Conservation (phyloP, 1,140 invertebrate species). For the Euglossa dilemma region DNA sequence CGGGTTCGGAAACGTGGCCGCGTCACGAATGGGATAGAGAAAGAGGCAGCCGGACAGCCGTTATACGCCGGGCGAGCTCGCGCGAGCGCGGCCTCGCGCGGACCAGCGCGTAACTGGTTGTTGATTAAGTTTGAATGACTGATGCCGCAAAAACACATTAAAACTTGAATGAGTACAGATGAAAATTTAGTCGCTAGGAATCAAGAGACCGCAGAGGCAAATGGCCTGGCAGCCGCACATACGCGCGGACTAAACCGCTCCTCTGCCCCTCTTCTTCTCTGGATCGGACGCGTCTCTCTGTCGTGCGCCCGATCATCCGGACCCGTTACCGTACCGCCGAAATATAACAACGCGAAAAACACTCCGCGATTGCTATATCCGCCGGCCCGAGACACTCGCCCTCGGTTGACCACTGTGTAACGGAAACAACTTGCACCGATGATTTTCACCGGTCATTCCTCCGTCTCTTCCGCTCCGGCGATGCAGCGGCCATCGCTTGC, state of each 20-base stretch:
- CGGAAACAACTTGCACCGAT: slow-evolving; percentile 70
- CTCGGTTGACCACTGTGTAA: slow-evolving; percentile 65
- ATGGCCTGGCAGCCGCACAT: slow-evolving; percentile 78
- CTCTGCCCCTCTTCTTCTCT: slow-evolving; percentile 39
- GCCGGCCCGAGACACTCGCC: slow-evolving; percentile 58
- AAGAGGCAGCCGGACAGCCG: not conserved
- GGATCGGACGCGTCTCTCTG: slow-evolving; percentile 15
- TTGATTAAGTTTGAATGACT: slow-evolving; percentile 83
- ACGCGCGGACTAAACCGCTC: slow-evolving; percentile 60
- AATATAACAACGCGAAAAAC: slow-evolving; percentile 77
- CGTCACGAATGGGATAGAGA: not conserved
- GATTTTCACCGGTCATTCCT: slow-evolving; percentile 59
- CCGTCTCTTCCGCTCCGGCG: slow-evolving; percentile 3
- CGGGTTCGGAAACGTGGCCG: not conserved
- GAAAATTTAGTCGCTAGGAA: slow-evolving; percentile 82
- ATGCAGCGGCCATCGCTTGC: slow-evolving; percentile 14
- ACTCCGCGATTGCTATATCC: slow-evolving; percentile 73
- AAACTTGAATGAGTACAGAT: slow-evolving; percentile 82
- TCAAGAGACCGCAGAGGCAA: slow-evolving; percentile 81
- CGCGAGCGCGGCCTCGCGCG: slow-evolving; percentile 41
- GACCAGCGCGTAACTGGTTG: slow-evolving; percentile 72
- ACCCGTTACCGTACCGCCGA: slow-evolving; percentile 62
- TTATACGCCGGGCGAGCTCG: slow-evolving; percentile 14
- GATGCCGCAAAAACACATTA: slow-evolving; percentile 83
- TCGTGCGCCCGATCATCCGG: slow-evolving; percentile 64